Conservation (phyloP, 2,797 vertebrate genomes). For the Pseudochromis fuscus region DNA sequence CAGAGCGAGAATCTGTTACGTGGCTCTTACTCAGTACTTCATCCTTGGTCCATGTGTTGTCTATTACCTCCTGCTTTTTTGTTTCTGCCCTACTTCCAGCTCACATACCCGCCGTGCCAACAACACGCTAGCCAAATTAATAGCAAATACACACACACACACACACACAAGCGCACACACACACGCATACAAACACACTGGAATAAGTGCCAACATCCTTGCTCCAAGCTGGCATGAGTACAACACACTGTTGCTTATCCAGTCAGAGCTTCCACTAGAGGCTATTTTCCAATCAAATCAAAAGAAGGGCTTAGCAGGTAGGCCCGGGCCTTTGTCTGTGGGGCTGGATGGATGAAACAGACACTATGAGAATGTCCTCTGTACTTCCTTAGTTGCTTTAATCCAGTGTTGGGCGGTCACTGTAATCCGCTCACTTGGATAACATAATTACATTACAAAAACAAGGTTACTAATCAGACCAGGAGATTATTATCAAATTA, state of each 20-base stretch:
- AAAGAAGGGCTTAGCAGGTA: slow-evolving; percentile 78
- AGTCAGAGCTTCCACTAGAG: slow-evolving; percentile 69
- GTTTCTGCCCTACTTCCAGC: slow-evolving; percentile 82
- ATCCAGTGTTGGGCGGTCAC: slow-evolving; percentile 59
- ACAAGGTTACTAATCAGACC: slow-evolving; percentile 66
- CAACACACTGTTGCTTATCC: slow-evolving; percentile 72
- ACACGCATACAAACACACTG: slow-evolving; percentile 59
- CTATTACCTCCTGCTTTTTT: slow-evolving; percentile 78
- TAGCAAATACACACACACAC: slow-evolving; percentile 68
- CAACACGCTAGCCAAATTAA: slow-evolving; percentile 78
- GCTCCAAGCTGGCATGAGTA: slow-evolving; percentile 70
- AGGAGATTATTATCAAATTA: slow-evolving; percentile 64
- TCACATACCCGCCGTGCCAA: slow-evolving; percentile 74
- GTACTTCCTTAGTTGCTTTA: slow-evolving; percentile 62
- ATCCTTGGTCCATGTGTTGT: slow-evolving; percentile 77
- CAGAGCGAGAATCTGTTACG: slow-evolving; percentile 43
- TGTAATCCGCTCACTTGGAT: slow-evolving; percentile 72
- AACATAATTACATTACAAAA: slow-evolving; percentile 63
- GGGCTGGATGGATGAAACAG: slow-evolving; percentile 68
- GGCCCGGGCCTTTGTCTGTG: slow-evolving; percentile 62
- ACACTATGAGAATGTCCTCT: slow-evolving; percentile 70
- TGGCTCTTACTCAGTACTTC: slow-evolving; percentile 49
- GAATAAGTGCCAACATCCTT: slow-evolving; percentile 69
- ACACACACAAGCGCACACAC: slow-evolving; percentile 28
- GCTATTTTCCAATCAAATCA: slow-evolving; percentile 77